Evolutionary conservation across 2,888 invertebrate species (phyloP), one percentile per base, ranked within the genome.

Genomic region (Tyria jacobaeae): DNA sequence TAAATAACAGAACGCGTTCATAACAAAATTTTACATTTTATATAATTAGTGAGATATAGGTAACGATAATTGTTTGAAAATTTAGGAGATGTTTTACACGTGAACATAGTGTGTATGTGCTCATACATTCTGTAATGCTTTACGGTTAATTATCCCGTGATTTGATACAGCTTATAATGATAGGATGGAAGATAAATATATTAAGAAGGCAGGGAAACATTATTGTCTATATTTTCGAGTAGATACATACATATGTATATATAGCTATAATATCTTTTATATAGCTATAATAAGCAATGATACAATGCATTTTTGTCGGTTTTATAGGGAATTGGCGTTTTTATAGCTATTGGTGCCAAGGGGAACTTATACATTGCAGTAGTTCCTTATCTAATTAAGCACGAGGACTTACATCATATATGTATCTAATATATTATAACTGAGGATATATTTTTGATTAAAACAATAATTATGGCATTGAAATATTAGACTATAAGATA

Each of bases 101-200:
- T 74, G 73, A 75, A 73, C 70, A 66, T 67, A 50, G 57, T 62
- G 54, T 64, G 71, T 70, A 65, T 62, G 63, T 55, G 78, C 73
- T 80, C 76, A 84, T 80, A 86, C 86, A 85, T 84, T 86, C 86
- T 84, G 84, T 81, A 76, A 54, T 62, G 64, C 66, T 76, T 60
- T 44, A 57, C 55, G 9, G 2, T 21, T 31, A 44, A 48, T 24
- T 34, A 17, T 12, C 50, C 3, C 17, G 49, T 51, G 15, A 58
- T 50, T 61, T 14, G 41, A 17, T 59, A 17, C 37, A 54, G 48
- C 41, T 58, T 55, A 37, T 12, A 54, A 49, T 50, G 7, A 31
- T 6, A 39, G 9, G n/a, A 60, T 9, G 51, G 41, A 53, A 12
- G 50, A 24, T 41, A 44, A 57, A 61, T 57, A 62, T 7, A 34